Conservation (phyloP, 2,888 invertebrate genomes). For the Eristalinus aeneus region DNA sequence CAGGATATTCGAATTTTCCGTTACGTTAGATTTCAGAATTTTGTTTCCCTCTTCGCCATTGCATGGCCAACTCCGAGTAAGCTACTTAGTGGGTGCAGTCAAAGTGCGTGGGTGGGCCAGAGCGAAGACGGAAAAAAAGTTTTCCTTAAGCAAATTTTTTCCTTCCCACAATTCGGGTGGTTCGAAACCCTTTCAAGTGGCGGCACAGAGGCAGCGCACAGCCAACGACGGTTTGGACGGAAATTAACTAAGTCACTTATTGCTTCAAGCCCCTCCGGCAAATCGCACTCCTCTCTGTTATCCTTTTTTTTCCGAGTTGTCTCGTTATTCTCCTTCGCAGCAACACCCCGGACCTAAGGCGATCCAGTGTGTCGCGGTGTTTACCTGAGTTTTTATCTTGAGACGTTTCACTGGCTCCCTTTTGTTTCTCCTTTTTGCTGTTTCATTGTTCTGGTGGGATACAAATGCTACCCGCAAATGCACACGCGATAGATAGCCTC, state of each 20-base stretch:
- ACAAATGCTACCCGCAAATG: slow-evolving; percentile 47
- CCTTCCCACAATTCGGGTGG: slow-evolving; percentile 31
- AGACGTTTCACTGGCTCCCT: not conserved
- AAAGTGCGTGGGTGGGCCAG: not conserved
- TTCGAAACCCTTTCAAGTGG: slow-evolving; percentile 56
- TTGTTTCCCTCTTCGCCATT: slow-evolving; percentile 6
- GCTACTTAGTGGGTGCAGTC: slow-evolving; percentile 33
- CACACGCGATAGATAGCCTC: slow-evolving; percentile 59
- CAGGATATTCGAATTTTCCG: slow-evolving; percentile 61
- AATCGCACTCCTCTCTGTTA: slow-evolving; percentile 37
- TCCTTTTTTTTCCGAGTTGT: slow-evolving; percentile 9
- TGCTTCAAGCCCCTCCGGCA: slow-evolving; percentile 44
- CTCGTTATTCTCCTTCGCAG: slow-evolving; percentile 3
- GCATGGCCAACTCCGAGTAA: slow-evolving; percentile 6
- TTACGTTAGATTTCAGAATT: slow-evolving; percentile 51
- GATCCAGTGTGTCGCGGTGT: slow-evolving; percentile 50
- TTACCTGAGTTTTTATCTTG: slow-evolving; percentile 57
- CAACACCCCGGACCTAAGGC: slow-evolving; percentile 31
- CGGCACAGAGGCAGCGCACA: not conserved
- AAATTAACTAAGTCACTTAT: slow-evolving; percentile 66
- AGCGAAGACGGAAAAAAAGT: slow-evolving; percentile 13
- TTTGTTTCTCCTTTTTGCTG: slow-evolving; percentile 5
- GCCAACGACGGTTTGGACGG: slow-evolving; percentile 36
- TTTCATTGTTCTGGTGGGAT: slow-evolving; percentile 22
- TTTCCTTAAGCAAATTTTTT: slow-evolving; percentile 23